These are phyloP conservation scores for Myotis planiceps DNA, from an alignment of 2,797 vertebrate species.

Conservation along the genomic window DNA sequence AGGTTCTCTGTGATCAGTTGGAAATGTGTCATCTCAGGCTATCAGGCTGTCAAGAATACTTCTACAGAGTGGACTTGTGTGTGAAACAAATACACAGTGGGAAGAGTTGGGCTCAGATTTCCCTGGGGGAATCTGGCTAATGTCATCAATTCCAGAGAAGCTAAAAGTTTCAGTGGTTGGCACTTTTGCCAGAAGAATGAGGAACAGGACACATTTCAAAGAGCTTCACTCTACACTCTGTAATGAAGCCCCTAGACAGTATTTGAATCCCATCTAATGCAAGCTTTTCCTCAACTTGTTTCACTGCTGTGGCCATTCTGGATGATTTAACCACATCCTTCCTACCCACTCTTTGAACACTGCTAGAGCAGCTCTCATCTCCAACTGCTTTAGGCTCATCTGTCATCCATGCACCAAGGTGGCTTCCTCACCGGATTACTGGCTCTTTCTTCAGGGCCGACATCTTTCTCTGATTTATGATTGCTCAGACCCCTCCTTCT, in stretches of 20 bases:
- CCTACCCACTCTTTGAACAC: background rate
- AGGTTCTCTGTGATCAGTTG: background rate
- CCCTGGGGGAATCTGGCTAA: background rate
- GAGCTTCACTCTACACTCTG: background rate
- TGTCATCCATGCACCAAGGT: constrained; percentile 1
- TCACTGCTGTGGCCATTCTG: background rate
- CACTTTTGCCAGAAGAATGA: constrained; percentile 7
- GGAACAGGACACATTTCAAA: constrained; percentile 14
- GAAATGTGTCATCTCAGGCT: background rate
- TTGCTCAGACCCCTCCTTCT: background rate
- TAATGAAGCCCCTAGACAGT: constrained; percentile 38
- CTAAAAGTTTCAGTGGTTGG: background rate
- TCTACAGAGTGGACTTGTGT: background rate
- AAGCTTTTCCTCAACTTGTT: constrained; percentile 21
- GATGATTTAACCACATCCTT: constrained; percentile 49
- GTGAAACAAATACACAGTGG: background rate
- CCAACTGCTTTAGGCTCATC: constrained; percentile 10
- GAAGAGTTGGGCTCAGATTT: background rate
- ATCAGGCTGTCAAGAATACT: background rate
- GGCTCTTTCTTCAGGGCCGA: background rate
- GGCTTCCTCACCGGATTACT: constrained; percentile 17
- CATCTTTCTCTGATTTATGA: constrained; percentile 60
- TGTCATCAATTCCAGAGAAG: background rate
- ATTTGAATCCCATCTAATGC: background rate
- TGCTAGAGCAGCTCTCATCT: background rate